These are phyloP conservation scores for Silurus lanzhouensis DNA, from an alignment of 2,797 vertebrate genomes.

Conservation along the genomic window DNA sequence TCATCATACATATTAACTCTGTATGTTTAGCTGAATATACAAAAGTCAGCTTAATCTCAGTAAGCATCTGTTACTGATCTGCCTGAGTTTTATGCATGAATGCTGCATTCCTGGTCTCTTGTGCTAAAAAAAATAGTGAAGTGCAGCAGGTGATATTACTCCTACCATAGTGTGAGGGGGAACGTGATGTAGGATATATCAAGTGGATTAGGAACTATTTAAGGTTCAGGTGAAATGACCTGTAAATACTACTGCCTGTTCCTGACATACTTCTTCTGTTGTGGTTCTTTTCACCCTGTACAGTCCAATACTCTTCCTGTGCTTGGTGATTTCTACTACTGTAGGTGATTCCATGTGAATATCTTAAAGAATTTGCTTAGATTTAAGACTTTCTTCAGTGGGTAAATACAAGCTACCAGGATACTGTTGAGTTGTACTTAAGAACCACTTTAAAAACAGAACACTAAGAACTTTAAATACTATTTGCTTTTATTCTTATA, in stretches of 20 bases:
- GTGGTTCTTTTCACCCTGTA: background rate
- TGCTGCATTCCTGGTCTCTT: conserved; percentile 12
- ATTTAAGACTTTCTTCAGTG: background rate
- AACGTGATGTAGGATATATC: background rate
- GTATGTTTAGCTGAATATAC: background rate
- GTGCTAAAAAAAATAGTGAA: background rate
- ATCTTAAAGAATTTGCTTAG: background rate
- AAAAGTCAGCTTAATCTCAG: background rate
- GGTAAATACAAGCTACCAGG: background rate
- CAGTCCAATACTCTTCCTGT: background rate
- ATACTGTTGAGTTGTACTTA: background rate
- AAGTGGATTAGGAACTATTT: background rate
- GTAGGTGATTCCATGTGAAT: background rate
- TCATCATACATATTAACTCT: background rate
- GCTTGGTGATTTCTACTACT: background rate
- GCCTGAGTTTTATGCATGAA: conserved; percentile 10
- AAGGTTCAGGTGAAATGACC: background rate
- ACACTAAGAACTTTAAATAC: background rate
- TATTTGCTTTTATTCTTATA: background rate
- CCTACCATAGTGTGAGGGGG: background rate
- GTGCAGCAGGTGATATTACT: background rate
- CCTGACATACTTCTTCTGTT: background rate
- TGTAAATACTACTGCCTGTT: background rate
- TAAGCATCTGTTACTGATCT: conserved; percentile 20
- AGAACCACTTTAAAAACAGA: no score